These are phyloP conservation scores for Erebia epiphron DNA, from an alignment of 2,888 invertebrate species.

Conservation along the genomic window DNA sequence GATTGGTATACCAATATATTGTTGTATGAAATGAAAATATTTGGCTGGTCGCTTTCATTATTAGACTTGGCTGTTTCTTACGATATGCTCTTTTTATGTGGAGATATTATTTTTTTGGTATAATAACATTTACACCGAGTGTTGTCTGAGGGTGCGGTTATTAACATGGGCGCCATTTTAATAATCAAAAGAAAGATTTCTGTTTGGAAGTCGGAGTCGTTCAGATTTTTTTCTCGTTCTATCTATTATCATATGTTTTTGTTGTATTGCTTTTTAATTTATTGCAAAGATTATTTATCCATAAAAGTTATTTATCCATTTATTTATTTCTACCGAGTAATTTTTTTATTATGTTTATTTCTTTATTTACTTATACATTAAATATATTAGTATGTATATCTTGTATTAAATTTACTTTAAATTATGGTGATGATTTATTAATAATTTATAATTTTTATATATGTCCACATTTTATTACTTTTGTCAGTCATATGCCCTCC, in stretches of 20 bases:
- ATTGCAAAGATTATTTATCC: background rate
- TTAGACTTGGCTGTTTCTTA: slow-evolving; percentile 73
- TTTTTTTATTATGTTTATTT: background rate
- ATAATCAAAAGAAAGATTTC: slow-evolving; percentile 4
- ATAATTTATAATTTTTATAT: no score
- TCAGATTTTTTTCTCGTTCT: slow-evolving; percentile 58
- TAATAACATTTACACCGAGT: slow-evolving; percentile 45
- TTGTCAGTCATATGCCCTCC: slow-evolving; percentile 21
- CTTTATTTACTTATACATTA: background rate
- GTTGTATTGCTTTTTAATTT: background rate
- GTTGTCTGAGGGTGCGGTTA: slow-evolving; percentile 48
- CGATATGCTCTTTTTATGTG: slow-evolving; percentile 64
- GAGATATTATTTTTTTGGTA: slow-evolving; percentile 39
- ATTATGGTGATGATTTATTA: no score
- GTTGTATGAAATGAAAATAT: slow-evolving; percentile 52
- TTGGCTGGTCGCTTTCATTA: slow-evolving; percentile 74
- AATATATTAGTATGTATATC: background rate
- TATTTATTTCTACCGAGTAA: background rate
- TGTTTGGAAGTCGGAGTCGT: slow-evolving; percentile 39
- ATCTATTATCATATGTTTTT: slow-evolving; percentile 33
- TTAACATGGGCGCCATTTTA: slow-evolving; percentile 47
- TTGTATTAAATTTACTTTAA: no score
- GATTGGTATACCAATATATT: slow-evolving; percentile 41
- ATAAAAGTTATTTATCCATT: background rate
- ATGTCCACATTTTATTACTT: slow-evolving; percentile 36